These are phyloP conservation scores for Anodontia alba DNA, from an alignment of 2,888 invertebrate genomes.

Conservation along the genomic window DNA sequence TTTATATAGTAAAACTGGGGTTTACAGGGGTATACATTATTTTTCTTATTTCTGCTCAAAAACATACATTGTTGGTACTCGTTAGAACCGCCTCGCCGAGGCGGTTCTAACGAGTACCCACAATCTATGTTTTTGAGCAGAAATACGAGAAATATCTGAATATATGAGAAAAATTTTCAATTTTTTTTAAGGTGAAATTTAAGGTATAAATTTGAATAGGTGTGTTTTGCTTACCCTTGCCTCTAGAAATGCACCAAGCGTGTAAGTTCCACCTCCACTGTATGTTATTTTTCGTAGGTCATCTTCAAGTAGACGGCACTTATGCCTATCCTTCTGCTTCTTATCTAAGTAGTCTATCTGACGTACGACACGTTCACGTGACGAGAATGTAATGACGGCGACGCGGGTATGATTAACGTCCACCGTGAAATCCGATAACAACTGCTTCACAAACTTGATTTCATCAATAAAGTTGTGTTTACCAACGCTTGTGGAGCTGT, in stretches of 20 bases:
- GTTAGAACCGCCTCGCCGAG: too few relatives aligned
- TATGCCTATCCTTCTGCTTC: slow-evolving; percentile 87
- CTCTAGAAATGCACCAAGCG: slow-evolving; percentile 89
- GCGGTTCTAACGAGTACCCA: too few relatives aligned
- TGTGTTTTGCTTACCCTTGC: slow-evolving; percentile 87
- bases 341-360: slow-evolving; percentile 88
- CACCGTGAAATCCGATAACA: slow-evolving; percentile 88
- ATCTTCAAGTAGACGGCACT: slow-evolving; percentile 88
- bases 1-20: too few relatives aligned
- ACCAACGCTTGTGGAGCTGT: slow-evolving; percentile 90
- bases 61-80: too few relatives aligned
- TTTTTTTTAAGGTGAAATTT: too few relatives aligned
- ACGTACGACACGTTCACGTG: slow-evolving; percentile 86
- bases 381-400: slow-evolving; percentile 89
- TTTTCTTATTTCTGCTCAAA: too few relatives aligned
- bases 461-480: slow-evolving; percentile 89
- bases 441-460: slow-evolving; percentile 88
- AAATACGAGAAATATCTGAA: too few relatives aligned
- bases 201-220: too few relatives aligned
- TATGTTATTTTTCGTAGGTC: slow-evolving; percentile 88
- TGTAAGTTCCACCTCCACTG: slow-evolving; percentile 89
- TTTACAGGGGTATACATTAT: too few relatives aligned
- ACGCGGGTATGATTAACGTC: slow-evolving; percentile 88
- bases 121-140: too few relatives aligned
- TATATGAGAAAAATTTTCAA: too few relatives aligned